Percentiles rank a stretch among this genome's conserved stretches.
Evolutionary conservation across 1,140 invertebrate species (phyloP).

Genomic region (Drosophila carrolli): DNA sequence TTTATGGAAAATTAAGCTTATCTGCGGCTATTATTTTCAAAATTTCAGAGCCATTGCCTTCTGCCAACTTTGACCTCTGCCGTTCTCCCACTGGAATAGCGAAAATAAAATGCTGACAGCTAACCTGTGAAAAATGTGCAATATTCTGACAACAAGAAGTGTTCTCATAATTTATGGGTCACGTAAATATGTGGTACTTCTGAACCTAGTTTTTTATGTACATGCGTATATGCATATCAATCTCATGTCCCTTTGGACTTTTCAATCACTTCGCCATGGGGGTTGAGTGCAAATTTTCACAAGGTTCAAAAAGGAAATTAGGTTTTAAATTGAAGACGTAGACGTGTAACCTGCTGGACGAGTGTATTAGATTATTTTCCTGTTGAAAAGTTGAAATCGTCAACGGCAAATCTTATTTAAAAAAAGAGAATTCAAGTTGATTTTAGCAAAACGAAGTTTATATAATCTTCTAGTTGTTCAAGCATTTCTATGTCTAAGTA

Average conservation of each 20-base stretch:
- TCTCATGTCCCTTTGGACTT: constrained; percentile 32
- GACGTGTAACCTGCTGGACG: not conserved
- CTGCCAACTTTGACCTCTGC: constrained; percentile 36
- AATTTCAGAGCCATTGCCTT: constrained; percentile 15
- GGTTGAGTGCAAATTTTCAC: constrained; percentile 10
- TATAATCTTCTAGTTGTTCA: not conserved
- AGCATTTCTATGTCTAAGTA: not conserved
- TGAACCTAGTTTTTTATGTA: constrained; percentile 22
- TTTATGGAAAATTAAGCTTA: constrained; percentile 32
- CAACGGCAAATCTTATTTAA: not conserved
- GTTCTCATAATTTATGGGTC: constrained; percentile 67
- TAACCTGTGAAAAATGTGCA: constrained; percentile 49
- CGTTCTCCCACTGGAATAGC: constrained; percentile 25
- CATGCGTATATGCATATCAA: constrained; percentile 21
- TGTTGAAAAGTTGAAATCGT: constrained; percentile 11
- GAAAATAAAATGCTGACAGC: constrained; percentile 38
- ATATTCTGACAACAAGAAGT: constrained; percentile 62
- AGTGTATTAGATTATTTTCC: constrained; percentile 8
- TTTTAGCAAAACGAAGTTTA: not conserved
- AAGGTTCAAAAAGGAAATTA: constrained; percentile 25
- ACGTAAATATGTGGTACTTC: constrained; percentile 54
- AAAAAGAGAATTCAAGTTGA: not conserved
- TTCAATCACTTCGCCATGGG: constrained; percentile 16
- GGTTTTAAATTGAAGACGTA: constrained; percentile 8
- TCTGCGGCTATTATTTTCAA: constrained; percentile 27